Evolutionary conservation across 2,113 vertebrate species (phyloP).

Genomic region (Conger conger): DNA sequence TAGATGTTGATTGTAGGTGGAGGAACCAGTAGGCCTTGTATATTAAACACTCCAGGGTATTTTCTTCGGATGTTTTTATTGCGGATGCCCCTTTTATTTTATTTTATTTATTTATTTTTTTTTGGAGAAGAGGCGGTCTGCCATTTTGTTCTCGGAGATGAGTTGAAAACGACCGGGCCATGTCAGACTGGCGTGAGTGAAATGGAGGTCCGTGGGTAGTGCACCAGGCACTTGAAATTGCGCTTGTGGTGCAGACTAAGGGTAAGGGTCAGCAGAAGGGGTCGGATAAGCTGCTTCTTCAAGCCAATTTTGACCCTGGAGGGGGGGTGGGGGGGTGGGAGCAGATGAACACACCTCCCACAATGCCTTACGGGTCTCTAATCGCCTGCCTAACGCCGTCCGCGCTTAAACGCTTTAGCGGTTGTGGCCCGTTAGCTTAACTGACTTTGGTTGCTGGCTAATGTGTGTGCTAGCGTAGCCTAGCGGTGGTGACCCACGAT

Average conservation of each 20-base stretch:
- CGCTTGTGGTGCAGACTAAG: too few species aligned
- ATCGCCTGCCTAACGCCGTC: not conserved
- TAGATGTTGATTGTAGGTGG: not conserved
- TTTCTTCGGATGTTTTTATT: too few species aligned
- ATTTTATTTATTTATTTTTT: not conserved
- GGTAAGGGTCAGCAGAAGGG: not conserved
- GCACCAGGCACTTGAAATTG: too few species aligned
- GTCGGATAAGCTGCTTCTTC: not conserved
- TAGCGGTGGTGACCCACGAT: not conserved
- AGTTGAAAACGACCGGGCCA: too few species aligned
- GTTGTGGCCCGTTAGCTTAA: too few species aligned
- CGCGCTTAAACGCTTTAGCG: not conserved
- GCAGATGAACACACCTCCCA: not conserved
- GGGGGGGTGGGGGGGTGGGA: too few species aligned
- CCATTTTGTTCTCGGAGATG: too few species aligned
- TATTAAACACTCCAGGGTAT: not conserved
- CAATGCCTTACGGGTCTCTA: not conserved
- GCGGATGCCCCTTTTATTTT: not conserved
- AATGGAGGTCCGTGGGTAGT: too few species aligned
- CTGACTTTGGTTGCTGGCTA: not conserved
- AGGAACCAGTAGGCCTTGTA: not conserved
- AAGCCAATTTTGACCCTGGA: not conserved
- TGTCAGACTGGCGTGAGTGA: too few species aligned
- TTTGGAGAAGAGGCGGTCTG: not conserved
- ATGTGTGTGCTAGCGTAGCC: not conserved